Conservation (phyloP, 2,797 vertebrate genomes). For the Chaetophractus vellerosus region DNA sequence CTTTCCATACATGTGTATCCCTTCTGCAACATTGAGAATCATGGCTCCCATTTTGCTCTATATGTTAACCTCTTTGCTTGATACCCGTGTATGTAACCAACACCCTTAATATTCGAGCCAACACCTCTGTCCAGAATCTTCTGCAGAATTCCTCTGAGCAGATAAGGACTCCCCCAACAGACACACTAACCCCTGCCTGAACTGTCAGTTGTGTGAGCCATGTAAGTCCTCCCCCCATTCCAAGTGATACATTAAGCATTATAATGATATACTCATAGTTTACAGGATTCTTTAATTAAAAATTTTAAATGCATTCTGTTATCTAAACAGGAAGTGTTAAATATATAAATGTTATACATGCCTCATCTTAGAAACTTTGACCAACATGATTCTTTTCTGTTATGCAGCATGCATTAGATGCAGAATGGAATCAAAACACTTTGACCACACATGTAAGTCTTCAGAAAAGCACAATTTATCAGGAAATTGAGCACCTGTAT, state of each 20-base stretch:
- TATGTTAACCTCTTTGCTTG: neutral
- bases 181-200: neutral
- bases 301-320: neutral
- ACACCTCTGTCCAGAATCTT: neutral
- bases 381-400: neutral
- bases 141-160: neutral
- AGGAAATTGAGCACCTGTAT: neutral
- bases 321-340: neutral
- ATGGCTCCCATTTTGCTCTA: neutral
- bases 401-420: neutral
- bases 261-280: neutral
- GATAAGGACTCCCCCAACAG: neutral
- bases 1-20: neutral
- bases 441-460: neutral
- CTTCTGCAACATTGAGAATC: neutral
- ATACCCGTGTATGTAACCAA: neutral
- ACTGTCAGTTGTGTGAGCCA: neutral
- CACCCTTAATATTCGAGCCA: neutral
- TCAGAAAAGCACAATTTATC: slow-evolving; percentile 12
- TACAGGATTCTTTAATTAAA: neutral
- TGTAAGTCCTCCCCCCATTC: neutral
- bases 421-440: slow-evolving; percentile 7
- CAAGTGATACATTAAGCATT: neutral
- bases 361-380: neutral
- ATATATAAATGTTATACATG: neutral